These are phyloP conservation scores for Crocidura indochinensis DNA, from an alignment of 2,797 vertebrate species.

Conservation along the genomic window DNA sequence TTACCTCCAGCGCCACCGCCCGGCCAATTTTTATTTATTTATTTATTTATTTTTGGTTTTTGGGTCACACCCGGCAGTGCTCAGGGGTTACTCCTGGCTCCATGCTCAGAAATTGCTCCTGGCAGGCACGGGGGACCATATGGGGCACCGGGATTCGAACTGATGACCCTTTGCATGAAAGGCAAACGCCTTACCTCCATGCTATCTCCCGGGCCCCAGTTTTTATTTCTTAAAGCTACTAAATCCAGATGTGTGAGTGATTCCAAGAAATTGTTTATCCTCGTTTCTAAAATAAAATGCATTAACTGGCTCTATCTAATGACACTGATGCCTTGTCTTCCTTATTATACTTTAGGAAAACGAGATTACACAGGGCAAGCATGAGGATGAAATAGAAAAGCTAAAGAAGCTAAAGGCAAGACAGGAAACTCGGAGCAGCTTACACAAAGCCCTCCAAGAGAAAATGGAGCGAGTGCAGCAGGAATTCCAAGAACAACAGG, in stretches of 20 bases:
- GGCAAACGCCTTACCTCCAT: too few relatives aligned
- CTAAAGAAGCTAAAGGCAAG: constrained; percentile 87
- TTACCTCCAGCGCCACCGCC: too few relatives aligned
- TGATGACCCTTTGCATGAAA: too few relatives aligned
- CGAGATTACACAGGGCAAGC: constrained; percentile 86
- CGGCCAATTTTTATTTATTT: too few relatives aligned
- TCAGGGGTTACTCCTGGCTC: too few relatives aligned
- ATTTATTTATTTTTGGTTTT: too few relatives aligned
- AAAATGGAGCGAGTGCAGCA: constrained; percentile 90
- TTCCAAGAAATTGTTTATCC: constrained; percentile 28
- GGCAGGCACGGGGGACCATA: too few relatives aligned
- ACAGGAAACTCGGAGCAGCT: constrained; percentile 82
- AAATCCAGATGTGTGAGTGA: neutral
- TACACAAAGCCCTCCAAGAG: constrained; percentile 89
- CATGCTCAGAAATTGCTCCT: too few relatives aligned
- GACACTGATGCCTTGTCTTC: constrained; percentile 44
- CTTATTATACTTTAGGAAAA: constrained; percentile 87
- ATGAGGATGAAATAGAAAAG: constrained; percentile 89
- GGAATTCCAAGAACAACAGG: constrained; percentile 91
- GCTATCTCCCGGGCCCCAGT: too few relatives aligned
- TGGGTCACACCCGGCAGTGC: too few relatives aligned
- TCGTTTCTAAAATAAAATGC: neutral
- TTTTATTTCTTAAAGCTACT: constrained; percentile 51
- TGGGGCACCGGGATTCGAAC: too few relatives aligned
- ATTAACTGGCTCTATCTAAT: neutral